phyloP scores from a whole-genome alignment of 2,113 vertebrate species.

The Siniperca knerii region DNA sequence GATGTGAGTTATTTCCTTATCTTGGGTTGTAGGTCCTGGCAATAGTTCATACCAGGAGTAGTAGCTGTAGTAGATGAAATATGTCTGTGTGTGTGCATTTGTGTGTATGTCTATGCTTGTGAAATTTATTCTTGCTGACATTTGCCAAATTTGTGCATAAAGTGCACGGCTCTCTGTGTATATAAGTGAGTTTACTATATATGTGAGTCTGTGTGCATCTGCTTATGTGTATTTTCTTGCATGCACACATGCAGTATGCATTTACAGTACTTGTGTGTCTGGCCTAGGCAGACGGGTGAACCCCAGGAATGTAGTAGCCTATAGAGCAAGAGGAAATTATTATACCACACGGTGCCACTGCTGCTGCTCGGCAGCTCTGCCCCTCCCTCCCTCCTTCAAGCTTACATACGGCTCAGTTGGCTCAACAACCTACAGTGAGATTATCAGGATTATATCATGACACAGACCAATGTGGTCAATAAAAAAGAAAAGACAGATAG shows the following conservation, averaged over 20 bases:
- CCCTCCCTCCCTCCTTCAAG: background rate
- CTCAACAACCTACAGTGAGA: constrained; percentile 30
- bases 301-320: constrained; percentile 61
- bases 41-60: background rate
- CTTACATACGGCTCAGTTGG: constrained; percentile 42
- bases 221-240: background rate
- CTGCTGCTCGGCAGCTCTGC: constrained; percentile 33
- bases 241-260: constrained; percentile 23
- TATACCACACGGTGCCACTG: constrained; percentile 64
- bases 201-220: constrained; percentile 13
- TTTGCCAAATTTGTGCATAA: background rate
- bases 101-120: background rate
- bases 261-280: constrained; percentile 10
- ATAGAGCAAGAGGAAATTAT: constrained; percentile 74
- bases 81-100: constrained; percentile 7
- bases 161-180: background rate
- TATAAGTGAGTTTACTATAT: background rate
- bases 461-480: constrained; percentile 24
- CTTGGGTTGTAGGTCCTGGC: background rate
- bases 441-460: constrained; percentile 47
- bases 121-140: constrained; percentile 9
- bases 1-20: background rate
- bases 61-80: background rate
- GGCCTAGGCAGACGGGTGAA: constrained; percentile 66
- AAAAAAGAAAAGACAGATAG: background rate